Conservation (phyloP, 2,113 vertebrate species). For the Bubalus kerabau region DNA sequence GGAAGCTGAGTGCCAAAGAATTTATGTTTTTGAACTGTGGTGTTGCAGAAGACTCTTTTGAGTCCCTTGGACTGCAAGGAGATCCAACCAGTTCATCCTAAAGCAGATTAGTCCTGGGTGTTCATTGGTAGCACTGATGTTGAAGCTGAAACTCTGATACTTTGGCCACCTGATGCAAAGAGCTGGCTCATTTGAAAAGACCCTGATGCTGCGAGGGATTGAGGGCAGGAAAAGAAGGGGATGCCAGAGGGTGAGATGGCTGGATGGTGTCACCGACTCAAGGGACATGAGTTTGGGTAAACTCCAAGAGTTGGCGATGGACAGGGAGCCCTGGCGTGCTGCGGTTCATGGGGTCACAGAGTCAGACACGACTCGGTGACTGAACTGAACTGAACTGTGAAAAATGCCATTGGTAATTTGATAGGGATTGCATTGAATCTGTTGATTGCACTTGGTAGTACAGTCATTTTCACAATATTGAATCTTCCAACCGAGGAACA, state of each 20-base stretch:
- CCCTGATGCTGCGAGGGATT: not conserved
- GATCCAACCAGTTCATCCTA: too few species aligned
- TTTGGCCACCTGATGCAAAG: fast-evolving
- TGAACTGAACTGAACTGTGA: not conserved
- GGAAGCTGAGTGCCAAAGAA: too few species aligned
- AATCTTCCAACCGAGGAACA: not conserved
- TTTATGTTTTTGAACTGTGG: too few species aligned
- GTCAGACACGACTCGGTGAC: fast-evolving
- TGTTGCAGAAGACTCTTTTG: too few species aligned
- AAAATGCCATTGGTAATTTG: not conserved
- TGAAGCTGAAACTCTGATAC: too few species aligned
- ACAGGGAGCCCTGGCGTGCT: not conserved
- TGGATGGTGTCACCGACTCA: not conserved
- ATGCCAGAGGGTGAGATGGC: not conserved
- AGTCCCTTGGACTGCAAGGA: too few species aligned
- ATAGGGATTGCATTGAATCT: not conserved
- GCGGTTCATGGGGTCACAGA: fast-evolving
- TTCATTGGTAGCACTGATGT: too few species aligned
- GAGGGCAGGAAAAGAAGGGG: not conserved
- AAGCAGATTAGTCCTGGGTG: too few species aligned
- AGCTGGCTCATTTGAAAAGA: not conserved
- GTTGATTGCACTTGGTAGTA: not conserved
- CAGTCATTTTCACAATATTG: not conserved
- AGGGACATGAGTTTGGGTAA: not conserved
- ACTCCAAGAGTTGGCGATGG: not conserved